Base-by-base conservation (phyloP, 1,140 invertebrate species). In the Arion vulgaris region DNA sequence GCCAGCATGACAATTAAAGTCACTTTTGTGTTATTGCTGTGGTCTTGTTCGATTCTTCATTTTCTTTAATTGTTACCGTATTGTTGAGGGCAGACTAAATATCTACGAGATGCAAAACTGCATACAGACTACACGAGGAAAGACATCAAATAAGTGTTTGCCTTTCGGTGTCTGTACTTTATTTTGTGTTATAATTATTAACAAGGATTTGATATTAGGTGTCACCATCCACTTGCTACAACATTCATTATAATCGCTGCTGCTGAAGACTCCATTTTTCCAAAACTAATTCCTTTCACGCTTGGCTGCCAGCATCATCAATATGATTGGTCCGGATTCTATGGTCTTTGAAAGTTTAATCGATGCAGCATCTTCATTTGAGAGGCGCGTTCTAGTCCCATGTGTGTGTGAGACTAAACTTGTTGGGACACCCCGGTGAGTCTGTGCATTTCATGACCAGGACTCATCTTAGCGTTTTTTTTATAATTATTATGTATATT, bases 331-430 rank as follows among this genome's bases (percentile, higher is more conserved):
- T 45, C 78, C 68, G 34, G 28, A 51, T 49, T 45, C 26, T 15
- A 9, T 23, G 26, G n/a, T n/a, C 62, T 71, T 80, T 69, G 78
- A 80, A 80, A 39, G 11, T 45, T 80, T 80, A 80, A 80, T 80
- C 68, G 39, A 62, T 38, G 17, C 2, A 38, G 78, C 68, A n/a
- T 80, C 78, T 71, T 80, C 4, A 71, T 80, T 41, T 71, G 66
- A 80, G 68, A 28, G 78, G 41, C 9, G 57, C 32, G 68, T 32
- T 71, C n/a, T 71, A 34, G 28, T n/a, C 78, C 76, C 62, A 34
- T 78, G 49, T 36, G 34, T 41, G 49, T 34, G 5, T 28, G 34
- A 23, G 53, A 26, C 53, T 49, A 51, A 53, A 17, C 13, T 72
- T 51, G n/a, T 1, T 13, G 38, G 28, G n/a, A 34, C 41, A 49